These are phyloP conservation scores for Propsilocerus akamusi DNA, from an alignment of 1,140 invertebrate genomes.

Conservation along the genomic window DNA sequence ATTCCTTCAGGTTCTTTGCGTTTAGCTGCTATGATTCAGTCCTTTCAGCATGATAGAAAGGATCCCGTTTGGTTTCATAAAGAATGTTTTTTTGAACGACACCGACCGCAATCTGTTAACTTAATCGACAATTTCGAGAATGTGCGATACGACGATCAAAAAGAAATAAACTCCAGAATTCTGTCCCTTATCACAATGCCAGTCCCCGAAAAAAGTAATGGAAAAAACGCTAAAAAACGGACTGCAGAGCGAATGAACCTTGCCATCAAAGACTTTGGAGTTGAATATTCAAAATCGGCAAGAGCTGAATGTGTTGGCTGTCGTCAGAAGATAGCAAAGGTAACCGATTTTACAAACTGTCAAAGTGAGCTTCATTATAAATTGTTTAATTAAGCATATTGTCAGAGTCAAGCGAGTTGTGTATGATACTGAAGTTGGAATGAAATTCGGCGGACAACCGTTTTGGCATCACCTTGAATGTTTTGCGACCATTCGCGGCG, in stretches of 20 bases:
- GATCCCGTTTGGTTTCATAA: conserved; percentile 78
- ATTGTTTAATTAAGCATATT: conserved; percentile 33
- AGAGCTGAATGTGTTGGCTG: conserved; percentile 68
- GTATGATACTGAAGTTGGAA: conserved; percentile 60
- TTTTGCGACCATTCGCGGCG: conserved; percentile 56
- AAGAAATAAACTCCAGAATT: conserved; percentile 55
- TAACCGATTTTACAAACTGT: too few relatives aligned
- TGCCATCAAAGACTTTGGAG: conserved; percentile 53
- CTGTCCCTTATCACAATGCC: conserved; percentile 11
- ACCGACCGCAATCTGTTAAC: conserved; percentile 44
- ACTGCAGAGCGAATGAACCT: conserved; percentile 11
- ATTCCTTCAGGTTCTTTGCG: too few relatives aligned
- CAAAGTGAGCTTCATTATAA: too few relatives aligned
- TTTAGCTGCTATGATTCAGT: conserved; percentile 78
- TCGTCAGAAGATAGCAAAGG: too few relatives aligned
- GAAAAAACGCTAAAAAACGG: conserved; percentile 16
- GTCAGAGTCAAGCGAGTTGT: conserved; percentile 74
- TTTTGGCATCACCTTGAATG: conserved; percentile 88
- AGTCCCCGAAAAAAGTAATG: conserved; percentile 14
- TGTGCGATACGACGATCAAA: conserved; percentile 72
- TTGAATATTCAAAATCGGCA: conserved; percentile 81
- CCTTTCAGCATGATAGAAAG: conserved; percentile 79
- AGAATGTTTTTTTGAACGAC: conserved; percentile 74
- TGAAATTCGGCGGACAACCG: conserved; percentile 59
- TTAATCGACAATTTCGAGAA: conserved; percentile 77